phyloP scores from a whole-genome alignment of 2,888 invertebrate genomes.

The Pedicia rivosa region DNA sequence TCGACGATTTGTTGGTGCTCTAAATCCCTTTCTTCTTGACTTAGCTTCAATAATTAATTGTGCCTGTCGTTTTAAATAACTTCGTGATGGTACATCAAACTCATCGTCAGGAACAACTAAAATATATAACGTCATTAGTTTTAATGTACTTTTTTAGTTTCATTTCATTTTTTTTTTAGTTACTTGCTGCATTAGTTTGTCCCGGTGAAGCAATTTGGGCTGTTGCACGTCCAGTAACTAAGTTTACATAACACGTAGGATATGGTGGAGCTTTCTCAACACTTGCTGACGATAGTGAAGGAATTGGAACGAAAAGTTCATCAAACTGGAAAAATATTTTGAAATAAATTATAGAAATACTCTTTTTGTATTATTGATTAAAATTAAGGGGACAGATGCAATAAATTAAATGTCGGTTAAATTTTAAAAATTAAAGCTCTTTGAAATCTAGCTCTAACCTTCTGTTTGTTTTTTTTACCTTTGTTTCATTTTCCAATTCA shows the following conservation, averaged over 20 bases:
- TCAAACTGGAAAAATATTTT: slow-evolving; percentile 14
- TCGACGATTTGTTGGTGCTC: slow-evolving; percentile 21
- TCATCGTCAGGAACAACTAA: slow-evolving; percentile 55
- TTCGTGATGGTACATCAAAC: slow-evolving; percentile 68
- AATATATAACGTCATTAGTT: not conserved
- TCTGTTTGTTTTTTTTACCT: too few species aligned
- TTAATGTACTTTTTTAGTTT: not conserved
- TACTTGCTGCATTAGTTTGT: slow-evolving; percentile 26
- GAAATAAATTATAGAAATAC: too few species aligned
- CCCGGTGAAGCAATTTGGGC: slow-evolving; percentile 24
- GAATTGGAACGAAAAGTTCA: slow-evolving; percentile 17
- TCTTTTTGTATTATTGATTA: too few species aligned
- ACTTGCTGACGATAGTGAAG: slow-evolving; percentile 19
- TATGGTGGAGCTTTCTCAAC: slow-evolving; percentile 27
- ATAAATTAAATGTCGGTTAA: too few species aligned
- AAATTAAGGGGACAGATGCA: too few species aligned
- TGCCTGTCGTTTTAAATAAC: slow-evolving; percentile 64
- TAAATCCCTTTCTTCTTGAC: slow-evolving; percentile 56
- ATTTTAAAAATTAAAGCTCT: too few species aligned
- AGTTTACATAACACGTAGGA: slow-evolving; percentile 29
- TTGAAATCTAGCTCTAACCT: too few species aligned
- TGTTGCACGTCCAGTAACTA: slow-evolving; percentile 25
- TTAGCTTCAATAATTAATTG: slow-evolving; percentile 71
- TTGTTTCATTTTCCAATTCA: too few species aligned
- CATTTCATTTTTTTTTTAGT: slow-evolving; percentile 6